Percentiles rank a stretch among this genome's conserved stretches.
phyloP scores from a whole-genome alignment of 2,888 invertebrate genomes.

The Neoitamus cyanurus region DNA sequence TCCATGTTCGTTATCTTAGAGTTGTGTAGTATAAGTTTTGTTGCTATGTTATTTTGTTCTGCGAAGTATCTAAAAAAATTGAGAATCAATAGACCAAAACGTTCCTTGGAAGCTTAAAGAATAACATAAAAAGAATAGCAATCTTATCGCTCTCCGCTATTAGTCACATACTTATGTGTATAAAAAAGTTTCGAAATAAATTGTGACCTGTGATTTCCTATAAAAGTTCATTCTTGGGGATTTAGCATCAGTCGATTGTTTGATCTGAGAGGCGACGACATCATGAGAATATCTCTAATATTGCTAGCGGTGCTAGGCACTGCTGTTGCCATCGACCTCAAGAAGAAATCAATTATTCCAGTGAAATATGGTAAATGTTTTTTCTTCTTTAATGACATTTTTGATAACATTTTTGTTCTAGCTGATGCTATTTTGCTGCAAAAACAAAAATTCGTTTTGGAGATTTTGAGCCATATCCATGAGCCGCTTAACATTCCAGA shows the following conservation, averaged over 20 bases:
- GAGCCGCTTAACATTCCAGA: constrained; percentile 45
- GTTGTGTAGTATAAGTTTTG: neutral
- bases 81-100: neutral
- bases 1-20: neutral
- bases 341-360: neutral
- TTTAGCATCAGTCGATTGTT: constrained; percentile 1
- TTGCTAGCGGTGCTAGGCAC: constrained; percentile 66
- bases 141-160: neutral
- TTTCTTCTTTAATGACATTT: neutral
- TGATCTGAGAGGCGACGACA: constrained; percentile 51
- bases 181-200: neutral
- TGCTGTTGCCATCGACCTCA: constrained; percentile 60
- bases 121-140: neutral
- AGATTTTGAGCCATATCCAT: constrained; percentile 53
- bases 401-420: neutral
- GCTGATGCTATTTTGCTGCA: constrained; percentile 66
- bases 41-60: neutral
- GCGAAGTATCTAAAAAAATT: neutral
- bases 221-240: constrained; percentile 2
- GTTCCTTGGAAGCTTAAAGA: neutral
- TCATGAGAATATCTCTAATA: constrained; percentile 68
- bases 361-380: constrained; percentile 47
- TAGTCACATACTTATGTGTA: neutral
- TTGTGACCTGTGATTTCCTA: neutral
- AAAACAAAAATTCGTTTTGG: constrained; percentile 66